Evolutionary conservation across 2,797 vertebrate species (phyloP), one percentile per base, ranked within the genome.

Genomic region (Anguilla pacifica): DNA sequence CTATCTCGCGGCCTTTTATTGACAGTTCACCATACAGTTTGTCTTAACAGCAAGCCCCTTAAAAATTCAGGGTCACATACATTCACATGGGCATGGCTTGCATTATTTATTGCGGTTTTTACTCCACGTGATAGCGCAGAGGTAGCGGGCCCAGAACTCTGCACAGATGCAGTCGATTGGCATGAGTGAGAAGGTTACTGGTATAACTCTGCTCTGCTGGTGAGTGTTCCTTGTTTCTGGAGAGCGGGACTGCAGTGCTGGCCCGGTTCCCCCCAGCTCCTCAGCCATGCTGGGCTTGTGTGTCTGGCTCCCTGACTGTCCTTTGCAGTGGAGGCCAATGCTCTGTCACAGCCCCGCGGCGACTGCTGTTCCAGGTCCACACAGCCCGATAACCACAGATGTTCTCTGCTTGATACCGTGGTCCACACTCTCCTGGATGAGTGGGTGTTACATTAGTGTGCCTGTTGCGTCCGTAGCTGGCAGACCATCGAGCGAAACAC

Each of bases 301-400:
- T 85, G 89, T 90, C 92, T 96, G 96, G 95, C 94, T 95, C 90
- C 88, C 89, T 92, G 92, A 93, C 94, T 93, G 91, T 95, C 93
- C 94, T 96, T 95, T 94, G 94, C 93, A 89, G 93, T 93, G 94
- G 90, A 92, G 96, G 96, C 96, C 95, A 96, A 93, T 91, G 91
- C 93, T 95, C 93, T 93, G 94, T 89, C 90, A 43, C 39, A 94
- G 93, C 95, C 96, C 94, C 49, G 90, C 90, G 94, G 95, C 95
- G 93, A 92, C 93, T 94, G 94, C 95, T 96, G 95, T 96, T 94
- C 95, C 91, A 91, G 94, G 95, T 96, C 95, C 96, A 94, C 94
- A 94, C 94, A 95, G 95, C 95, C 95, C 95, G 96, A 94, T 94
- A 93, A 95, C 95, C 96, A 96, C 96, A 97, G 96, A 97, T 97